Evolutionary conservation across 2,888 invertebrate genomes (phyloP), one percentile per base, ranked within the genome.

Genomic region (Tanaodytes sp.): DNA sequence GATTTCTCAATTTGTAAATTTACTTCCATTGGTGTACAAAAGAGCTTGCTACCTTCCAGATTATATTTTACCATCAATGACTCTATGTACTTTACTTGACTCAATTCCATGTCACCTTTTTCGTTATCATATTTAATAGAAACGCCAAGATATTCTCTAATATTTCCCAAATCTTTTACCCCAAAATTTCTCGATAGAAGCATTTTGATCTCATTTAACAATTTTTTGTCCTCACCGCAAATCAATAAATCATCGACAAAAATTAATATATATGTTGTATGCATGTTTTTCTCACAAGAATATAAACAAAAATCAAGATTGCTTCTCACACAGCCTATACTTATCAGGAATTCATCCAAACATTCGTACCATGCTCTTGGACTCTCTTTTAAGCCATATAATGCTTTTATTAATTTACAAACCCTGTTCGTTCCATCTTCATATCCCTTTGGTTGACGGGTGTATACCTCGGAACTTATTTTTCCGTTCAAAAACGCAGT

Each of bases 391-490:
- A 73, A 33, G 2, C 74, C 71, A 18, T 73, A 72, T 5, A 75
- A 18, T 23, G 75, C 63, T 59, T 58, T 70, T 0, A 59, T 18
- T 31, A 75, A 49, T 46, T 64, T 58, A 20, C 74, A 76, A 0
- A 75, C 71, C 49, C 66, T 64, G 2, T 2, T 15, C 2, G 68
- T 18, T 6, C 42, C 46, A 19, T 4, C 2, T 27, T 62, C 12
- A 48, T 72, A 74, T 58, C 65, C 54, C 30, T 73, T 51, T 6
- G 74, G 72, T 20, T 71, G 71, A 20, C 65, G 51, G 63, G 74
- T 73, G 23, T 62, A 74, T 1, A 73, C 14, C 19, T 72, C 69
- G 6, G 74, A 72, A 18, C 16, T 12, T 16, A 39, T 3, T 6
- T 5, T 39, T 6, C 39, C 16, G 11, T 39, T 15, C 6, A 39